Evolutionary conservation across 2,888 invertebrate genomes (phyloP).

Genomic region (Gisinianus flammeolus): DNA sequence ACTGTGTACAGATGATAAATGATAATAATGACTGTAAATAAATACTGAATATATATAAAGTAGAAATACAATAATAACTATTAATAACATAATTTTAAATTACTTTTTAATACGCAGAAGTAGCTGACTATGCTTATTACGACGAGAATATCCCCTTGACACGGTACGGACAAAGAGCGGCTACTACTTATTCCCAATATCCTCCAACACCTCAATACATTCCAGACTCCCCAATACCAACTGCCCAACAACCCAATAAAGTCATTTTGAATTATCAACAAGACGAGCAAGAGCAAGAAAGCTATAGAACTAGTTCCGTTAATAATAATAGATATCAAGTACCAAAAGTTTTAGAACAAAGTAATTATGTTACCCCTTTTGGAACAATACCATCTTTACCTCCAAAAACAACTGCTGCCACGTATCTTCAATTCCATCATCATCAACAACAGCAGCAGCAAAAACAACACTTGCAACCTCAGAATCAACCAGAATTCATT

Average conservation of each 20-base stretch:
- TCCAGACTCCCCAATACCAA: neutral
- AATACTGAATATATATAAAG: neutral
- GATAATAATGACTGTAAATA: neutral
- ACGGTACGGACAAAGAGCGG: constrained; percentile 33
- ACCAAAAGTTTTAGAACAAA: constrained; percentile 30
- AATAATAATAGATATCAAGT: constrained; percentile 18
- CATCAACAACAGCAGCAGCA: constrained; percentile 8
- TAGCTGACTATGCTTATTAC: constrained; percentile 34
- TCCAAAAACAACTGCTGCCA: constrained; percentile 13
- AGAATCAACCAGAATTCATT: constrained; percentile 47
- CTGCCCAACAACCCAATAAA: constrained; percentile 6
- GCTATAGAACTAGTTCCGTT: neutral
- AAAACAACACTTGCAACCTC: neutral
- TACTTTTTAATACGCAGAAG: neutral
- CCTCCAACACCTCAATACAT: constrained; percentile 1
- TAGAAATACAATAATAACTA: no score
- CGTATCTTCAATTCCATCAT: constrained; percentile 28
- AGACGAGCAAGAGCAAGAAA: neutral
- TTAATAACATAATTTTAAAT: neutral
- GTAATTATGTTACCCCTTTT: constrained; percentile 39
- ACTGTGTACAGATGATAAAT: no score
- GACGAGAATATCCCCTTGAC: constrained; percentile 29
- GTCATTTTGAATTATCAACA: constrained; percentile 3
- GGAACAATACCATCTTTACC: constrained; percentile 24
- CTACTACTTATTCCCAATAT: constrained; percentile 20